A percentile compares a stretch with the other conserved stretches of the same genome.
Evolutionary conservation across 2,113 vertebrate species (phyloP).

Genomic region (Nestor notabilis): DNA sequence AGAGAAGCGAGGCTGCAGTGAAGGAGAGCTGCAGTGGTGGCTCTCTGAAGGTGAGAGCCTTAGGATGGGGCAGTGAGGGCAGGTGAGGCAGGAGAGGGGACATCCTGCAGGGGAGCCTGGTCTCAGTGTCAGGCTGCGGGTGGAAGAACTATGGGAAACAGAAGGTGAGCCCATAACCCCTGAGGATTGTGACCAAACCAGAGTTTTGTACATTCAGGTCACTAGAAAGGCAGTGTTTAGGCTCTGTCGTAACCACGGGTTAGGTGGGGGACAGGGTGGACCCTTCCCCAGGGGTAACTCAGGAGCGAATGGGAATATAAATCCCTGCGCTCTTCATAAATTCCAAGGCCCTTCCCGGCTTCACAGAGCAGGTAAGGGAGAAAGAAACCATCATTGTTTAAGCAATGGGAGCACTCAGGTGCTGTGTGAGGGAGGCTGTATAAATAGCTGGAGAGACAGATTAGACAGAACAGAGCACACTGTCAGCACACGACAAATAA

Average conservation of each 20-base stretch:
- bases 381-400: neutral
- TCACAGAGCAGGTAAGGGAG: neutral
- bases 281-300: fast-evolving
- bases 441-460: neutral
- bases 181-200: no score
- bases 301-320: neutral
- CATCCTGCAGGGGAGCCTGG: neutral
- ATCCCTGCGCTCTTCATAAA: neutral
- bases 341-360: fast-evolving
- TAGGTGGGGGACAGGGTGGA: neutral
- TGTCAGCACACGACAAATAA: neutral
- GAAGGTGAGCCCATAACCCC: neutral
- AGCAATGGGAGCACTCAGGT: neutral
- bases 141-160: neutral
- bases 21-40: neutral
- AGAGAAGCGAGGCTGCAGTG: neutral
- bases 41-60: no score
- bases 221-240: neutral
- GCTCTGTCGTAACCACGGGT: neutral
- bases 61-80: neutral
- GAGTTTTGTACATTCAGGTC: neutral
- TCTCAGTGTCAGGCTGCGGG: neutral
- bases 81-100: neutral
- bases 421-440: neutral
- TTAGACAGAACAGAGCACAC: neutral